Percentiles rank a stretch among this genome's conserved stretches.
Evolutionary conservation across 2,797 vertebrate genomes (phyloP).

Genomic region (Neostethus bicornis): DNA sequence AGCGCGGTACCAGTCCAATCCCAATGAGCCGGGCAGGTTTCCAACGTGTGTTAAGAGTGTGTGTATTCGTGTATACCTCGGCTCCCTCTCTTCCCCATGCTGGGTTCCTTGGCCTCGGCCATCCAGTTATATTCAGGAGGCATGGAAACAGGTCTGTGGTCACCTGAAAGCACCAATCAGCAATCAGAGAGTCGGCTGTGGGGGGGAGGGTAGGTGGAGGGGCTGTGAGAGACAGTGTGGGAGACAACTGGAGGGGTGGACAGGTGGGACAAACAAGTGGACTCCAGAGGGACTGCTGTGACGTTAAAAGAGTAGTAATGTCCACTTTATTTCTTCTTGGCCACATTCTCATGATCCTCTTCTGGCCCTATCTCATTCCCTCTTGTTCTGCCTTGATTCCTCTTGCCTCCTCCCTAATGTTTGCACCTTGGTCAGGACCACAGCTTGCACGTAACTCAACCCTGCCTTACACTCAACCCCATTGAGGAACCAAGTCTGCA

Average conservation of each 20-base stretch:
- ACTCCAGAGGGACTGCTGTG: constrained; percentile 14
- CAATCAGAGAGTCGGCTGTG: constrained; percentile 65
- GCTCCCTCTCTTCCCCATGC: constrained; percentile 88
- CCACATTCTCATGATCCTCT: too few relatives aligned
- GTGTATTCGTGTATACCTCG: constrained; percentile 81
- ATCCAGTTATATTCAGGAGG: constrained; percentile 88
- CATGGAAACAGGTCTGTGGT: constrained; percentile 90
- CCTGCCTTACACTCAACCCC: too few relatives aligned
- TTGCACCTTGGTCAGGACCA: too few relatives aligned
- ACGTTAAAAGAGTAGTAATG: too few relatives aligned
- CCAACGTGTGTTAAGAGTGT: constrained; percentile 10
- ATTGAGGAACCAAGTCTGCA: too few relatives aligned
- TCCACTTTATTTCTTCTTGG: too few relatives aligned
- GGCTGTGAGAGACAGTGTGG: constrained; percentile 52
- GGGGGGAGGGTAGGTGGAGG: constrained; percentile 22
- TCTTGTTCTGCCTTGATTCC: too few relatives aligned
- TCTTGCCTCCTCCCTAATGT: too few relatives aligned
- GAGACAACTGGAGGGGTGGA: constrained; percentile 56
- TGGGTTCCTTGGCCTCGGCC: constrained; percentile 88
- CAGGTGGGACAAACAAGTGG: constrained; percentile 54
- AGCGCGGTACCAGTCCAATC: constrained; percentile 40
- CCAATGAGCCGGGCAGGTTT: neutral
- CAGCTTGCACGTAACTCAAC: too few relatives aligned
- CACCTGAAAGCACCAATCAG: constrained; percentile 85
- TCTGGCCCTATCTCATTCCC: too few relatives aligned